Base-by-base conservation (phyloP, 2,888 invertebrate genomes). In the Mayetiola destructor region DNA sequence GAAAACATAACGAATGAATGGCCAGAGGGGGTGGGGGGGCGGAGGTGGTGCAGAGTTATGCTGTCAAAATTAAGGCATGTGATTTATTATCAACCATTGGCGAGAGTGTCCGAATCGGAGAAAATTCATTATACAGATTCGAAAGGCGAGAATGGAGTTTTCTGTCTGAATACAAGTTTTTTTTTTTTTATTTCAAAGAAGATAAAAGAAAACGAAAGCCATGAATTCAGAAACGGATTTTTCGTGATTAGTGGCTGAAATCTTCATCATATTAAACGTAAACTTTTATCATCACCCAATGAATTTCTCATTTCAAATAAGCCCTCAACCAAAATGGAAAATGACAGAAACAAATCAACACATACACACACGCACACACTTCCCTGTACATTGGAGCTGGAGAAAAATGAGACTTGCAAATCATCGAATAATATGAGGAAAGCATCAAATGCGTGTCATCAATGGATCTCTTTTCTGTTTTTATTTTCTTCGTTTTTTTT, bases 321-420 rank as follows among this genome's bases (percentile, higher is more conserved):
- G 27, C 16, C 27, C 27, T n/a, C n/a, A 27, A 27, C 27, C 8
- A 48, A 27, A 23, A n/a, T 42, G 14, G 3, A n/a, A 23, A 48
- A 27, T 48, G 48, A 48, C 27, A 48, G 48, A 27, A 48, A n/a
- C 48, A 48, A 48, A 48, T 48, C 48, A 48, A 48, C 48, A 48
- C 40, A 16, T n/a, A 37, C 37, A 4, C 12, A 27, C 2, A 48
- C 48, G 23, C 23, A 48, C 23, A 48, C 48, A 48, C 27, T 48
- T 42, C n/a, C n/a, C n/a, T n/a, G n/a, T n/a, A n/a, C n/a, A n/a
- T n/a, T n/a, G n/a, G n/a, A n/a, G n/a, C n/a, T n/a, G n/a, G n/a
- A n/a, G n/a, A n/a, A n/a, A n/a, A n/a, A n/a, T n/a, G n/a, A n/a
- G n/a, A n/a, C n/a, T n/a, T 9, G 27, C 48, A 27, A 23, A 48